Base-by-base conservation (phyloP, 1,140 invertebrate genomes). In the Zaprionus lachaisei region DNA sequence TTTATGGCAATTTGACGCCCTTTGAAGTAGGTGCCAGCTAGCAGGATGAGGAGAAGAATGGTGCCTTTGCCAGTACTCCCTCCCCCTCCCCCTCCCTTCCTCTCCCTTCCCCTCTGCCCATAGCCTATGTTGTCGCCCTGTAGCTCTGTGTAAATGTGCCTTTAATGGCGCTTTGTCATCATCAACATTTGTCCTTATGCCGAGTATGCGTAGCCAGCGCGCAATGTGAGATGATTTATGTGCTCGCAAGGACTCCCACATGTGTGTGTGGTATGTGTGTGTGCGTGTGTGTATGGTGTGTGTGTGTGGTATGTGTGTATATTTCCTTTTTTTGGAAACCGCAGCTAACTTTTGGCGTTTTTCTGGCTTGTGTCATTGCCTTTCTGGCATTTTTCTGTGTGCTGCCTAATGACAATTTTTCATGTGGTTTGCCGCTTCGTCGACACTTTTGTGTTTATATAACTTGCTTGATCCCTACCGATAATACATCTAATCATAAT, bases 141-240 rank as follows among this genome's bases (percentile, higher is more conserved):
- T 62, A 17, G 47, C 9, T 49, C 24, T 84, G 84, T 89, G 85
- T 81, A 85, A 89, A 89, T 89, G 85, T 74, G 72, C 76, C 79
- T 85, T 89, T 89, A 90, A 89, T 89, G 85, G 85, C 85, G 79
- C 85, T 89, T 89, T 89, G 85, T 89, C 85, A 89, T 89, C 85
- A 89, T 89, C 85, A 89, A 89, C 85, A 89, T 89, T 89, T 89
- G 85, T 89, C 85, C 85, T 85, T 77, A 79, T 70, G 80, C 83
- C 73, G 77, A 89, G 80, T 34, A 34, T 90, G 84, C 81, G 84
- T 90, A 84, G 77, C 84, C 73, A 64, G 63, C 79, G 72, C 72
- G 63, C 64, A 69, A 72, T 61, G 72, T 75, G 68, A 90, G 84
- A 89, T 89, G 84, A 89, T 89, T 89, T 90, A 89, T 89, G 84